These are phyloP conservation scores for Octonoba sinensis DNA, from an alignment of 2,888 invertebrate species.

Conservation along the genomic window DNA sequence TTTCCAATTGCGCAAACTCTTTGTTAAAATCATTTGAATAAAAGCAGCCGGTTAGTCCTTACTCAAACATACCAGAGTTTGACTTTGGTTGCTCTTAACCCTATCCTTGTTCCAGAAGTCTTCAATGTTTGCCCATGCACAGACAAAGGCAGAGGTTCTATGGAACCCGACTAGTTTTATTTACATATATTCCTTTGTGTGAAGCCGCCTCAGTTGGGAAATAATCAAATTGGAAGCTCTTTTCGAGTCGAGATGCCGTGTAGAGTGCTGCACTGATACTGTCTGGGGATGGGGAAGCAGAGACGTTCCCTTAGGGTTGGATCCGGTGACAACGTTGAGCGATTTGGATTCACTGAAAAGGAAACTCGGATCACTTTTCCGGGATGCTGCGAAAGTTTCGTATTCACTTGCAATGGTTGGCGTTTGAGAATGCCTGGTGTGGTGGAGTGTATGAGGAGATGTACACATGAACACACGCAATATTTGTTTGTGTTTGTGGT, in stretches of 20 bases:
- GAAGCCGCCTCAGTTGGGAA: slow-evolving; percentile 34
- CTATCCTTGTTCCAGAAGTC: slow-evolving; percentile 23
- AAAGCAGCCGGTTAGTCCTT: slow-evolving; percentile 23
- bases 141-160: slow-evolving; percentile 12
- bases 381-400: background rate
- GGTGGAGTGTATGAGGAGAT: too few species aligned
- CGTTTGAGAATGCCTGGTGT: too few species aligned
- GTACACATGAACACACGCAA: too few species aligned
- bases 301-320: background rate
- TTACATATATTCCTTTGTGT: slow-evolving; percentile 58
- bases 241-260: slow-evolving; percentile 11
- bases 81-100: slow-evolving; percentile 41
- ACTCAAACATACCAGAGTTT: slow-evolving; percentile 16
- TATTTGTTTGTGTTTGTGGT: too few species aligned
- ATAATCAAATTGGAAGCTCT: slow-evolving; percentile 60
- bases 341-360: slow-evolving; percentile 21
- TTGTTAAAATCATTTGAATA: slow-evolving; percentile 35
- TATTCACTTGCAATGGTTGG: too few species aligned
- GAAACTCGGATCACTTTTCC: slow-evolving; percentile 16
- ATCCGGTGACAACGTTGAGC: background rate
- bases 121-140: slow-evolving; percentile 25
- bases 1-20: too few species aligned
- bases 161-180: slow-evolving; percentile 45
- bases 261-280: too few species aligned
- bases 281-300: background rate